Percentiles rank a stretch among this genome's conserved stretches.
Conservation (phyloP, 1,140 invertebrate species). For the Drosophila tsacasi region DNA sequence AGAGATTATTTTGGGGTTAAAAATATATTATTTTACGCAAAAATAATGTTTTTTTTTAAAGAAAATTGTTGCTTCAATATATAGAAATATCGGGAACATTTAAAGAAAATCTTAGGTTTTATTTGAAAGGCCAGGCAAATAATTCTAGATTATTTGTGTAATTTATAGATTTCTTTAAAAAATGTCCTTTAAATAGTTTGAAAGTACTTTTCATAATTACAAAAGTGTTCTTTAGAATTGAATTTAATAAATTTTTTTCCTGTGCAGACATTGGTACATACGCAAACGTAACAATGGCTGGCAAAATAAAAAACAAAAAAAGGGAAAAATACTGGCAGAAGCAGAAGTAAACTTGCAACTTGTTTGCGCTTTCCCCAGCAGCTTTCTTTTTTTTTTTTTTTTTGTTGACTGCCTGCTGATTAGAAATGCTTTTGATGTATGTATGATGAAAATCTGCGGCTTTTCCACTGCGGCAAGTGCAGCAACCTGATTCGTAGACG, state of each 20-base stretch:
- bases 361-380: slow-evolving; percentile 59
- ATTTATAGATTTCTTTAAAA: fast-evolving
- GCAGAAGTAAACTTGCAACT: slow-evolving; percentile 73
- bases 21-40: background rate
- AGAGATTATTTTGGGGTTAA: background rate
- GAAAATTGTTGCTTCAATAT: too few relatives aligned
- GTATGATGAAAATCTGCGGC: slow-evolving; percentile 60
- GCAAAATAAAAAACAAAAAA: slow-evolving; percentile 9
- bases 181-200: background rate
- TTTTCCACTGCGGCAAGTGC: slow-evolving; percentile 53
- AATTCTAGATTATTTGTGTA: background rate
- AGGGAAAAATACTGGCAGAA: slow-evolving; percentile 11
- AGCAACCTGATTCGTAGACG: slow-evolving; percentile 67
- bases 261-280: slow-evolving; percentile 19
- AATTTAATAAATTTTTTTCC: background rate
- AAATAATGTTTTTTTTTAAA: background rate
- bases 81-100: background rate
- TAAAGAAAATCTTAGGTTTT: background rate
- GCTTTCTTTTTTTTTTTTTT: slow-evolving; percentile 13
- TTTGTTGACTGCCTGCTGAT: slow-evolving; percentile 50
- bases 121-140: background rate
- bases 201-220: too few relatives aligned
- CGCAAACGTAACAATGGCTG: slow-evolving; percentile 27
- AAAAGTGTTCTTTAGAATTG: background rate
- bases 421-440: slow-evolving; percentile 77